Conservation (phyloP, 2,113 vertebrate genomes). For the Miniopterus natalensis region DNA sequence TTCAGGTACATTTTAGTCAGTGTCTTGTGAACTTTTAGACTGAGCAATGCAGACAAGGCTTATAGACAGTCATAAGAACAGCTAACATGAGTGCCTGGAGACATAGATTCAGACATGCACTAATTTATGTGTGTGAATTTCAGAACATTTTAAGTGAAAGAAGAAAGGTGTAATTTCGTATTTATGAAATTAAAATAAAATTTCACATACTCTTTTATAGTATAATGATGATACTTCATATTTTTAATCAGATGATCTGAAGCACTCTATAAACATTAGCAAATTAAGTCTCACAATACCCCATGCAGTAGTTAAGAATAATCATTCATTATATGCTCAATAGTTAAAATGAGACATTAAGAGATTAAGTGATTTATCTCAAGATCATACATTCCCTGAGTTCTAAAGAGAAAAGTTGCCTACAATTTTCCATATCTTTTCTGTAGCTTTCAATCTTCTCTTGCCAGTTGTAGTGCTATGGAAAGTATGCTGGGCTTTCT, state of each 20-base stretch:
- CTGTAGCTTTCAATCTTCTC: conserved; percentile 30
- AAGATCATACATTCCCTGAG: conserved; percentile 63
- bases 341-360: conserved; percentile 79
- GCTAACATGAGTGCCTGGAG: not conserved
- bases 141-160: conserved; percentile 65
- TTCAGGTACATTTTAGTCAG: not conserved
- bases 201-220: conserved; percentile 73
- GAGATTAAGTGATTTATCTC: conserved; percentile 79
- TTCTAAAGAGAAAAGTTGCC: not conserved
- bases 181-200: conserved; percentile 84
- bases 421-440: conserved; percentile 55
- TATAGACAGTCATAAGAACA: not conserved
- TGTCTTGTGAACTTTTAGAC: conserved; percentile 30
- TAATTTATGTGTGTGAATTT: conserved; percentile 62
- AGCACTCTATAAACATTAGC: conserved; percentile 81
- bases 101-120: conserved; percentile 38
- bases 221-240: conserved; percentile 78
- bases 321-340: conserved; percentile 80
- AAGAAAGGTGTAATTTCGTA: conserved; percentile 79
- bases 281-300: conserved; percentile 82
- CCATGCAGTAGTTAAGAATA: conserved; percentile 78
- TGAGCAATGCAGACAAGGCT: not conserved
- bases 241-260: conserved; percentile 81
- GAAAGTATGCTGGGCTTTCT: conserved; percentile 6
- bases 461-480: not conserved